Evolutionary conservation across 2,113 vertebrate genomes (phyloP).

Genomic region (Saccopteryx bilineata): DNA sequence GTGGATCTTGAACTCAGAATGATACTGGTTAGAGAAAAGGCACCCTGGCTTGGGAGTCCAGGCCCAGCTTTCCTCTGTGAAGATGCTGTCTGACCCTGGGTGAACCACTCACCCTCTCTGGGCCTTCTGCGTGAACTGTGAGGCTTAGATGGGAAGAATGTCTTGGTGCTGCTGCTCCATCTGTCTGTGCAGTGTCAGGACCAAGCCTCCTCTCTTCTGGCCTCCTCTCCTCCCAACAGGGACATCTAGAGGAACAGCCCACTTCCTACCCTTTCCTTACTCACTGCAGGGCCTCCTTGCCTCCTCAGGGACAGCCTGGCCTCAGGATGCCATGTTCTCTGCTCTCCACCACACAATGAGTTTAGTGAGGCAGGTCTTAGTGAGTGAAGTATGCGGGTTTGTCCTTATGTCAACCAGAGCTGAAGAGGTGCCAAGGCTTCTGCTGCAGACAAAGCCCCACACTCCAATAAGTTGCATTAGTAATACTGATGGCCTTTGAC

Average conservation of each 20-base stretch:
- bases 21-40: not conserved
- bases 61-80: not conserved
- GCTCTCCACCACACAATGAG: not conserved
- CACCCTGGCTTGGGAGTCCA: not conserved
- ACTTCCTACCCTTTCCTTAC: not conserved
- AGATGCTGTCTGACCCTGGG: not conserved
- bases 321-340: not conserved
- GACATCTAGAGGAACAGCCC: too few species aligned
- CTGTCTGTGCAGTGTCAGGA: too few species aligned
- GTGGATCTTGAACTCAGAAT: not conserved
- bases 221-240: not conserved
- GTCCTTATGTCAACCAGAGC: not conserved
- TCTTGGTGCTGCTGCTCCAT: not conserved
- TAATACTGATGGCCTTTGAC: not conserved
- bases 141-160: not conserved
- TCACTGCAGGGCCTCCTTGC: not conserved
- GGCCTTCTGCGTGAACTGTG: not conserved
- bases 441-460: not conserved
- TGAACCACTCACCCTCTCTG: not conserved
- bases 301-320: not conserved
- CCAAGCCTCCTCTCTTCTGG: not conserved
- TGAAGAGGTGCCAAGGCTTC: not conserved
- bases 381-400: rapidly evolving
- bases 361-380: not conserved
- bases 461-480: not conserved